A percentile compares a stretch with the other conserved stretches of the same genome.
phyloP scores from a whole-genome alignment of 64 coral and sea anemone species.

The Acropora tenuis region DNA sequence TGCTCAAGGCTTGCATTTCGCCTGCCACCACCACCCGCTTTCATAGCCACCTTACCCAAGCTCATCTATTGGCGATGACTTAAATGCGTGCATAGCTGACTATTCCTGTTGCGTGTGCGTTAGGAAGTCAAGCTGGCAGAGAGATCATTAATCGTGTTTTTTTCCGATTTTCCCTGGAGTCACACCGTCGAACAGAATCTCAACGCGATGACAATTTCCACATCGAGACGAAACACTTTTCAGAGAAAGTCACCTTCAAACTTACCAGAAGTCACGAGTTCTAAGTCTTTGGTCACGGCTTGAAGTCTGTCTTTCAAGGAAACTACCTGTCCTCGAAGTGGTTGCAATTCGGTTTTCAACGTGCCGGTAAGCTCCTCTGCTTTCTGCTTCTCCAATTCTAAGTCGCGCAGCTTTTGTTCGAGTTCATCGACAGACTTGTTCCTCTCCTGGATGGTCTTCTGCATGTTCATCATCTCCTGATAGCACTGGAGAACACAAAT shows the following conservation, averaged over 20 bases:
- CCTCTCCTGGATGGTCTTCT: constrained; percentile 57
- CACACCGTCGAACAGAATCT: neutral
- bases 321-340: neutral
- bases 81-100: too few relatives aligned
- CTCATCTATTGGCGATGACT: too few relatives aligned
- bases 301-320: constrained; percentile 4
- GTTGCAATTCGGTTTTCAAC: neutral
- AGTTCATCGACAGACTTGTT: constrained; percentile 49
- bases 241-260: neutral
- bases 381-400: neutral
- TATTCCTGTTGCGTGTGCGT: too few relatives aligned
- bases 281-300: neutral
- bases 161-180: too few relatives aligned
- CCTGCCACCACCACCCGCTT: too few relatives aligned
- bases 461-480: constrained; percentile 53
- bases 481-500: constrained; percentile 1
- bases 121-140: too few relatives aligned
- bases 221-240: neutral
- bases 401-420: constrained; percentile 19
- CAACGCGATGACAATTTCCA: neutral
- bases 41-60: too few relatives aligned
- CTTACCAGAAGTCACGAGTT: constrained; percentile 1
- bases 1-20: too few relatives aligned
- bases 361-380: neutral
- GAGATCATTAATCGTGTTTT: too few relatives aligned